These are phyloP conservation scores for Ischnura elegans DNA, from an alignment of 2,888 invertebrate genomes.

Conservation along the genomic window DNA sequence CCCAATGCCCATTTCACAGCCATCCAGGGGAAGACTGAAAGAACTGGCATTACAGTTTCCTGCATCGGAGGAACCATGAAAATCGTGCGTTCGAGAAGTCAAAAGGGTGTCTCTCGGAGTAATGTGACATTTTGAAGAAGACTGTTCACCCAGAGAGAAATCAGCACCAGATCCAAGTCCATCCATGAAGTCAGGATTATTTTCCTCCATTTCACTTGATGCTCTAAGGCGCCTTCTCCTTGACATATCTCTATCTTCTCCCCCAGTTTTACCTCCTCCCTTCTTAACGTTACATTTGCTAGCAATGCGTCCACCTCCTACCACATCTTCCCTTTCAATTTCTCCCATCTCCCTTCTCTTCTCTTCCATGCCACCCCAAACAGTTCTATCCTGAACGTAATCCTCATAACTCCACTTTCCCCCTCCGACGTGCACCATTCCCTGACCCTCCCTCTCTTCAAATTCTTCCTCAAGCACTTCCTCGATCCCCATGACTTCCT, in stretches of 20 bases:
- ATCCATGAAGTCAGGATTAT: background rate
- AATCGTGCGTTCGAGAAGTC: background rate
- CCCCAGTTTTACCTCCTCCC: background rate
- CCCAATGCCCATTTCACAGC: slow-evolving; percentile 8
- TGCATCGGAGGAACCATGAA: background rate
- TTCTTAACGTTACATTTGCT: background rate
- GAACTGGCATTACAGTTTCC: background rate
- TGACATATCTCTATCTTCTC: slow-evolving; percentile 10
- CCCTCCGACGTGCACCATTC: slow-evolving; percentile 29
- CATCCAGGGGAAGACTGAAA: background rate
- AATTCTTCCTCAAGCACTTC: slow-evolving; percentile 54
- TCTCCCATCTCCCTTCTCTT: slow-evolving; percentile 11
- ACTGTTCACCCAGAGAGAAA: background rate
- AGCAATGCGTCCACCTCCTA: background rate
- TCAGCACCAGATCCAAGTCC: background rate
- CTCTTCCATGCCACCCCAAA: slow-evolving; percentile 30
- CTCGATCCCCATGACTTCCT: slow-evolving; percentile 54
- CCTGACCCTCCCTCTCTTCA: slow-evolving; percentile 40
- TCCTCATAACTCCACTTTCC: slow-evolving; percentile 55
- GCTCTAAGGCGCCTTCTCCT: background rate
- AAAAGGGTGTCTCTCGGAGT: background rate
- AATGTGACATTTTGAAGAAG: background rate
- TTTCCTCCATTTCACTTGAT: slow-evolving; percentile 61
- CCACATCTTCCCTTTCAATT: slow-evolving; percentile 8
- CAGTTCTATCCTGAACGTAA: slow-evolving; percentile 6